A percentile compares a stretch with the other conserved stretches of the same genome.
Evolutionary conservation across 2,113 vertebrate species (phyloP).

Genomic region (Siniperca chuatsi): DNA sequence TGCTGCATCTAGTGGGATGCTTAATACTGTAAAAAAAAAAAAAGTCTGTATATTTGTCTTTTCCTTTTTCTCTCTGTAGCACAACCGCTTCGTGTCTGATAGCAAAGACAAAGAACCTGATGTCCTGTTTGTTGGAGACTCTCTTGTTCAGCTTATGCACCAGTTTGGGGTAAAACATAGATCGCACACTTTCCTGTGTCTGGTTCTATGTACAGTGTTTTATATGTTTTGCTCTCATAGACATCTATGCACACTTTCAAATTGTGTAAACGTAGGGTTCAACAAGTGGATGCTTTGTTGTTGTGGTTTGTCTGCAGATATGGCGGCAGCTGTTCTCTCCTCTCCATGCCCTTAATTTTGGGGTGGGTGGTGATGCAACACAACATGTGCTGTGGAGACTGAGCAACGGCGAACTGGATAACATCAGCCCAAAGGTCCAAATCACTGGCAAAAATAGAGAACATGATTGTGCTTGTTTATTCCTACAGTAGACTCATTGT

Average conservation of each 20-base stretch:
- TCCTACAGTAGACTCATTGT: constrained; percentile 60
- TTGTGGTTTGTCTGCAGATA: constrained; percentile 80
- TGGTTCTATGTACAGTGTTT: neutral
- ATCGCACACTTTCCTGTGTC: neutral
- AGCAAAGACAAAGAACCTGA: constrained; percentile 93
- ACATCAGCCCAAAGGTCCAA: constrained; percentile 92
- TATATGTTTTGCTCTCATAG: neutral
- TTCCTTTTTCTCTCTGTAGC: constrained; percentile 74
- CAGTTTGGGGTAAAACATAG: constrained; percentile 88
- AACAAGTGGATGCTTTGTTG: neutral
- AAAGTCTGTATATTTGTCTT: neutral
- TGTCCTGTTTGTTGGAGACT: constrained; percentile 92
- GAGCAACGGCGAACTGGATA: constrained; percentile 90
- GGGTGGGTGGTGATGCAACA: constrained; percentile 90
- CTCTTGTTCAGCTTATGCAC: constrained; percentile 90
- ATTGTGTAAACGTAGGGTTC: neutral
- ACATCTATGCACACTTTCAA: neutral
- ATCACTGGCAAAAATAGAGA: constrained; percentile 42
- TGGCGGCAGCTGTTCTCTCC: constrained; percentile 94
- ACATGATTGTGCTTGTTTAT: constrained; percentile 43
- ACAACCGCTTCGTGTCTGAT: constrained; percentile 90
- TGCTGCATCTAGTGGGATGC: neutral
- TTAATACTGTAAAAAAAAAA: neutral
- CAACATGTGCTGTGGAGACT: constrained; percentile 94
- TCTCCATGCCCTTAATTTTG: constrained; percentile 92